Evolutionary conservation across 2,888 invertebrate genomes (phyloP).

Genomic region (Resseliella maxima): DNA sequence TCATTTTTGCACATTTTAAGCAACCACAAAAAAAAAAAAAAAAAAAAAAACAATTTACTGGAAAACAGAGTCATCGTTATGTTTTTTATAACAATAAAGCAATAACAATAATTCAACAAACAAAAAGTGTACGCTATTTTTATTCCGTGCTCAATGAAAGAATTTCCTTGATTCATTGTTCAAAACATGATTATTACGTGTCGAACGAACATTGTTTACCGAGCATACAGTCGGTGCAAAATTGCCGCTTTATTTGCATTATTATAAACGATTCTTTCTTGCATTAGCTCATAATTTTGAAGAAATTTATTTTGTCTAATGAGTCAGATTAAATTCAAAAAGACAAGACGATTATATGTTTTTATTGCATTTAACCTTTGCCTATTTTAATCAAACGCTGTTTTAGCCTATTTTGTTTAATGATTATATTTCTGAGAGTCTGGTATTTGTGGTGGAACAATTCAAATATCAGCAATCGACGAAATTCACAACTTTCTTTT

Average conservation of each 20-base stretch:
- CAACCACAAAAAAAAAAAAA: neutral
- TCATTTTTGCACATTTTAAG: neutral
- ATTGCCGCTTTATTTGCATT: too few relatives aligned
- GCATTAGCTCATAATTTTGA: neutral
- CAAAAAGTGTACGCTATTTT: neutral
- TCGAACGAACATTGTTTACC: too few relatives aligned
- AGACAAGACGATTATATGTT: neutral
- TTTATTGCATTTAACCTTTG: slow-evolving; percentile 10
- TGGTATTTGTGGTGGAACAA: too few relatives aligned
- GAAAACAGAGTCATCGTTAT: neutral
- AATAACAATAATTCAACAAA: neutral
- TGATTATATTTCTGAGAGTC: too few relatives aligned
- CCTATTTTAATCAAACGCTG: neutral
- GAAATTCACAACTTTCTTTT: too few relatives aligned
- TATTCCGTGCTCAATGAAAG: neutral
- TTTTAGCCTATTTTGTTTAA: neutral
- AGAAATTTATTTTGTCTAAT: neutral
- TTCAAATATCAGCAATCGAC: neutral
- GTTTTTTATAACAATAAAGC: neutral
- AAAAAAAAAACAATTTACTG: neutral
- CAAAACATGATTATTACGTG: neutral
- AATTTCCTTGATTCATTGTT: slow-evolving; percentile 30
- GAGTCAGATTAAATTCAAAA: neutral
- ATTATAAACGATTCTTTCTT: neutral
- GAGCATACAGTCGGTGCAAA: too few relatives aligned